phyloP scores from a whole-genome alignment of 2,888 invertebrate species.

The Leistus spinibarbis region DNA sequence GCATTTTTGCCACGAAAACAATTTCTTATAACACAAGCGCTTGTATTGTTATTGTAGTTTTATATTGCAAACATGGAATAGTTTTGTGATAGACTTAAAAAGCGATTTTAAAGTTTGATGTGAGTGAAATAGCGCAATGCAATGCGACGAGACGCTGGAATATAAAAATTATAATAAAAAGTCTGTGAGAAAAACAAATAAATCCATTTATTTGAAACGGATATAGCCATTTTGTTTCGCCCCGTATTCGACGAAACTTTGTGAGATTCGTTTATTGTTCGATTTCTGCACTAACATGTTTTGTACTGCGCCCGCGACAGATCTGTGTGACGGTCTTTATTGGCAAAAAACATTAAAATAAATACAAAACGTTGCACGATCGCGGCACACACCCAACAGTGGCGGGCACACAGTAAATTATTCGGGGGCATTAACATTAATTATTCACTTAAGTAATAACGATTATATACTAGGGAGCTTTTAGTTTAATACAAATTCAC shows the following conservation, averaged over 20 bases:
- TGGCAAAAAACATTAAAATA: background rate
- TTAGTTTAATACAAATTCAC: too few relatives aligned
- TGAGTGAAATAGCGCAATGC: background rate
- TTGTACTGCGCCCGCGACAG: constrained; percentile 26
- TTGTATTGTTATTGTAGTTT: background rate
- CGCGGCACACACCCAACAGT: background rate
- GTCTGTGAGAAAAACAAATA: constrained; percentile 25
- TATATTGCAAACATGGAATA: background rate
- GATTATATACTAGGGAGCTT: too few relatives aligned
- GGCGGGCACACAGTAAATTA: too few relatives aligned
- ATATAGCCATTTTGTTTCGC: constrained; percentile 26
- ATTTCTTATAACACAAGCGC: too few relatives aligned
- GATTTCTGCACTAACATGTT: constrained; percentile 31
- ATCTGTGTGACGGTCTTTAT: constrained; percentile 21
- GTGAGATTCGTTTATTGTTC: constrained; percentile 27
- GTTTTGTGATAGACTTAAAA: background rate
- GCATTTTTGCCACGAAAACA: too few relatives aligned
- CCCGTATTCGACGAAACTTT: constrained; percentile 15
- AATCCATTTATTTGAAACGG: constrained; percentile 30
- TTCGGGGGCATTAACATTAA: too few relatives aligned
- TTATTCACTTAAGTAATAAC: too few relatives aligned
- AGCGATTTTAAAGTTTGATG: background rate
- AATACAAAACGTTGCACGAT: background rate
- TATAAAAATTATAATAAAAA: constrained; percentile 27
- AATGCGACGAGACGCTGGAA: background rate